These are phyloP conservation scores for Polia nebulosa DNA, from an alignment of 2,888 invertebrate species.

Conservation along the genomic window DNA sequence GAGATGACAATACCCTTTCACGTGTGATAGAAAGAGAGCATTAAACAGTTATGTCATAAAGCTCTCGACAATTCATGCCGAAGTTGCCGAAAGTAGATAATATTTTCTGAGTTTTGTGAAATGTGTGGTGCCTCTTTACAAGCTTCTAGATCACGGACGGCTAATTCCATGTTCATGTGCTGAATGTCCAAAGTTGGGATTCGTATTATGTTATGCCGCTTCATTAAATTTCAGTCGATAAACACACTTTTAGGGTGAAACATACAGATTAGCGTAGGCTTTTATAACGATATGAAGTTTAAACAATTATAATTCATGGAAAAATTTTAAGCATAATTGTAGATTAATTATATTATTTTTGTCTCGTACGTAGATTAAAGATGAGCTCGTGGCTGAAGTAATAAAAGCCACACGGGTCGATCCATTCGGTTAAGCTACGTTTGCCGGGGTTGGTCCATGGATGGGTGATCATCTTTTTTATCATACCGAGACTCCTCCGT, in stretches of 20 bases:
- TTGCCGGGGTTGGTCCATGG: too few species aligned
- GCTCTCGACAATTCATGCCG: conserved; percentile 43
- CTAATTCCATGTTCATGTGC: conserved; percentile 42
- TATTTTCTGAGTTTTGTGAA: conserved; percentile 51
- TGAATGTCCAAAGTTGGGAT: conserved; percentile 23
- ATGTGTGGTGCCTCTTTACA: conserved; percentile 43
- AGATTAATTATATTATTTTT: too few species aligned
- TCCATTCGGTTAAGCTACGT: too few species aligned
- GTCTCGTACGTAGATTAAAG: too few species aligned
- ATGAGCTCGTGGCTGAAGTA: too few species aligned
- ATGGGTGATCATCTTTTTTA: too few species aligned
- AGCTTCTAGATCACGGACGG: conserved; percentile 33
- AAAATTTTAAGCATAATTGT: too few species aligned
- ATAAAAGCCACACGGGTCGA: too few species aligned
- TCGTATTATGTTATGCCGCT: not conserved
- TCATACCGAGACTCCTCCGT: too few species aligned
- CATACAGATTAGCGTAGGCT: not conserved
- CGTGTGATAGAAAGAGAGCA: conserved; percentile 11
- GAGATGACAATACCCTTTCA: conserved; percentile 25
- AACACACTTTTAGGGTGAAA: not conserved
- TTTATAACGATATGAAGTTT: not conserved
- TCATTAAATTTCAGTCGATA: conserved; percentile 12
- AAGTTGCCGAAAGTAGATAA: conserved; percentile 56
- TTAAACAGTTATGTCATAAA: conserved; percentile 35
- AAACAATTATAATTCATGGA: not conserved